Evolutionary conservation across 2,888 invertebrate species (phyloP).

Genomic region (Pseudococcus longispinus): DNA sequence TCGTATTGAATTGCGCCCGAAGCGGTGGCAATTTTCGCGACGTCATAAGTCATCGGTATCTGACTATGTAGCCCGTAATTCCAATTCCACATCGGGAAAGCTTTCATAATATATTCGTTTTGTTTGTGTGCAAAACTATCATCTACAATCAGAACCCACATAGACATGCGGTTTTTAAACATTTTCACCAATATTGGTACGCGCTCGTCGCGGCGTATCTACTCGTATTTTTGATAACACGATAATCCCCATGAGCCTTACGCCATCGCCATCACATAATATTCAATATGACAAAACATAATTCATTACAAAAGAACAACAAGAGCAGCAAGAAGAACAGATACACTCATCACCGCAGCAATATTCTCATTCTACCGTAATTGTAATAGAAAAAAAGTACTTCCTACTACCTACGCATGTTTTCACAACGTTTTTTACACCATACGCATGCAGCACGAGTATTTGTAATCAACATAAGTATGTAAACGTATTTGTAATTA

Average conservation of each 20-base stretch:
- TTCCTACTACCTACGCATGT: not conserved
- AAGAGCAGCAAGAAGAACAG: not conserved
- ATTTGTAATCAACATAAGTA: not conserved
- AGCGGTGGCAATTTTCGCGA: not conserved
- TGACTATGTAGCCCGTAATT: not conserved
- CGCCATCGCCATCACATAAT: not conserved
- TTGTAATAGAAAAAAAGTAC: not conserved
- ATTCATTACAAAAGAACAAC: not conserved
- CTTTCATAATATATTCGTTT: constrained; percentile 52
- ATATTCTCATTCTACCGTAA: not conserved
- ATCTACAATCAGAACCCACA: constrained; percentile 48
- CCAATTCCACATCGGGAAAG: not conserved
- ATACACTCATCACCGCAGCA: constrained; percentile 2
- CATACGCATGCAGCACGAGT: not conserved
- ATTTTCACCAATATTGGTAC: not conserved
- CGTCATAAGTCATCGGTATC: not conserved
- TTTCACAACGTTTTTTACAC: not conserved
- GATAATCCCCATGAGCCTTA: not conserved
- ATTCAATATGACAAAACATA: not conserved
- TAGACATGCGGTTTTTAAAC: not conserved
- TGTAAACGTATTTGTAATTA: too few species aligned
- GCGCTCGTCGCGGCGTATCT: not conserved
- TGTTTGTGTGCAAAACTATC: constrained; percentile 27
- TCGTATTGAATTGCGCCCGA: not conserved
- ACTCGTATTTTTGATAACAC: not conserved